Conservation (phyloP, 2,797 vertebrate genomes). For the Gambelia wislizenii region DNA sequence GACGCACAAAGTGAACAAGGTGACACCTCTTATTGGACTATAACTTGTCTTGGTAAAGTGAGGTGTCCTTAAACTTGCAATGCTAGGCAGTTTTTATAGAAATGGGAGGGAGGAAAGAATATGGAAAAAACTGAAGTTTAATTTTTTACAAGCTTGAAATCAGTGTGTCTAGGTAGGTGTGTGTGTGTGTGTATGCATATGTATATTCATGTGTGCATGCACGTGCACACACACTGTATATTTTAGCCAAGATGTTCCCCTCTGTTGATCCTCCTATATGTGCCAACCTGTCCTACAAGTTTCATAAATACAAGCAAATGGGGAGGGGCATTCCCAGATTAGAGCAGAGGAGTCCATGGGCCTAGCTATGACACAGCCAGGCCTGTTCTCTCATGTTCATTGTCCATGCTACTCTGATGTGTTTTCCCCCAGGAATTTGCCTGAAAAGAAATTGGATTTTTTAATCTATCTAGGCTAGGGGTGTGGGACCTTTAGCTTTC, state of each 20-base stretch:
- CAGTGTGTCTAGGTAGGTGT: too few species aligned
- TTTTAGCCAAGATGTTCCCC: not conserved
- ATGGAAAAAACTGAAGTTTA: not conserved
- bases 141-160: not conserved
- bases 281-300: not conserved
- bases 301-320: not conserved
- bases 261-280: not conserved
- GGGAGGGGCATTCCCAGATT: not conserved
- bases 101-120: not conserved
- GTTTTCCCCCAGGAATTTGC: not conserved
- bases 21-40: slow-evolving; percentile 18
- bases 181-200: too few species aligned
- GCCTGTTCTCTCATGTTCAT: not conserved
- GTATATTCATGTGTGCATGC: too few species aligned
- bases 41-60: slow-evolving; percentile 11
- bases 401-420: not conserved
- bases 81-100: not conserved
- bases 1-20: slow-evolving; percentile 6
- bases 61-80: not conserved
- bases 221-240: too few species aligned
- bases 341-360: not conserved
- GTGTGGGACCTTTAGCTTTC: too few species aligned
- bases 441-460: too few species aligned
- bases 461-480: too few species aligned
- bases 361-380: too few species aligned